These are phyloP conservation scores for Clunio marinus DNA, from an alignment of 2,888 invertebrate species.

Conservation along the genomic window DNA sequence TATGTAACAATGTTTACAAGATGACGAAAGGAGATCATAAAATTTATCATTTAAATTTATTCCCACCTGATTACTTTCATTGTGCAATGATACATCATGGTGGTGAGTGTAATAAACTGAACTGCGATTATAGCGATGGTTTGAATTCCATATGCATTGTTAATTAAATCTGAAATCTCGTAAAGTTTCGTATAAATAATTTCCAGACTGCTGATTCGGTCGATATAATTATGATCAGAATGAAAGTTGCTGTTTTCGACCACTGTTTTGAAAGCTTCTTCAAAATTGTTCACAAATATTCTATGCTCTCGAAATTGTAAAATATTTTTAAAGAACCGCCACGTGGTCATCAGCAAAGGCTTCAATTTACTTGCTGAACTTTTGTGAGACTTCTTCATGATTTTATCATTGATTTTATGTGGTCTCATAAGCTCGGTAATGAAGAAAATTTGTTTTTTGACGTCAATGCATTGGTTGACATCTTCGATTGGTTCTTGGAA, in stretches of 20 bases:
- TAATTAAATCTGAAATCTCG: constrained; percentile 23
- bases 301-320: not conserved
- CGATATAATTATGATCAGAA: not conserved
- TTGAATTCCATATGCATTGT: constrained; percentile 22
- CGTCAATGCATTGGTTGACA: not conserved
- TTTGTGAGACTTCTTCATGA: not conserved
- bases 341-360: not conserved
- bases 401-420: not conserved
- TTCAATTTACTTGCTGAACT: not conserved
- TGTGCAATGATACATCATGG: constrained; percentile 22
- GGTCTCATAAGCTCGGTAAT: not conserved
- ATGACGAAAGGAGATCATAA: constrained; percentile 7
- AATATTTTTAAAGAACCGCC: not conserved
- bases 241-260: not conserved
- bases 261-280: not conserved
- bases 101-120: constrained; percentile 30
- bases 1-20: no score
- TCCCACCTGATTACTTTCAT: constrained; percentile 32
- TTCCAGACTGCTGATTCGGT: constrained; percentile 4
- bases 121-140: constrained; percentile 20
- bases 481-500: not conserved
- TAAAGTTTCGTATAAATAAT: constrained; percentile 15
- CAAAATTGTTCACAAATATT: not conserved
- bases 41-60: constrained; percentile 1
- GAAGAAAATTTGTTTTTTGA: not conserved